Base-by-base conservation (phyloP, 2,888 invertebrate species). In the Cheilosia variabilis region DNA sequence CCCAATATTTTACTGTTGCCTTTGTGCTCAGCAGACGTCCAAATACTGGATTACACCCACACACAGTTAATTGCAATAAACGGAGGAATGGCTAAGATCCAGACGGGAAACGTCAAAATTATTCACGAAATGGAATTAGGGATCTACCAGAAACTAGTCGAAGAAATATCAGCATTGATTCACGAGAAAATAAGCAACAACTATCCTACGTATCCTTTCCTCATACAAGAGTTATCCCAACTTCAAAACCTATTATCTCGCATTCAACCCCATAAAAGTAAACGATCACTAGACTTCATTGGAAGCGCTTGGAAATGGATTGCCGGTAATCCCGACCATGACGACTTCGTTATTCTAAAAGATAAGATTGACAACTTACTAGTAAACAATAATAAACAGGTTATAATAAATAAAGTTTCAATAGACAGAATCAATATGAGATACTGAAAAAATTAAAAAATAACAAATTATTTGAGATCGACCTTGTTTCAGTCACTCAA, bases 251-350 rank as follows among this genome's bases (percentile, higher is more conserved):
- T 47, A 7, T 4, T 62, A 19, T n/a, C n/a, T 27, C 45, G 47
- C 45, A 10, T 62, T 5, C 10, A 45, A 47, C 31, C 45, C 24
- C 22, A 62, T 15, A 52, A 19, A 60, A 31, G 19, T 15, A 22
- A 52, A 22, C 19, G 66, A 15, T 50, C 66, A 6, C 24, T 66
- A 10, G 19, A 63, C 27, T 6, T 47, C 37, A 52, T 66, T 22
- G 66, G 66, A 13, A 53, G 53, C 19, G 66, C 66, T 41, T 72
- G 72, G 62, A 72, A 72, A 52, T 72, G 72, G 68, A 68, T 68
- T 17, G 55, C 68, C n/a, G n/a, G n/a, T n/a, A n/a, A n/a, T n/a
- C n/a, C 19, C 6, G 68, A 72, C 45, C 69, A 55, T 41, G 47
- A 13, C 27, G 53, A 53, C 53, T 53, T 53, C n/a, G 13, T 27